These are phyloP conservation scores for Perithous albicinctus DNA, from an alignment of 2,888 invertebrate species.

Conservation along the genomic window DNA sequence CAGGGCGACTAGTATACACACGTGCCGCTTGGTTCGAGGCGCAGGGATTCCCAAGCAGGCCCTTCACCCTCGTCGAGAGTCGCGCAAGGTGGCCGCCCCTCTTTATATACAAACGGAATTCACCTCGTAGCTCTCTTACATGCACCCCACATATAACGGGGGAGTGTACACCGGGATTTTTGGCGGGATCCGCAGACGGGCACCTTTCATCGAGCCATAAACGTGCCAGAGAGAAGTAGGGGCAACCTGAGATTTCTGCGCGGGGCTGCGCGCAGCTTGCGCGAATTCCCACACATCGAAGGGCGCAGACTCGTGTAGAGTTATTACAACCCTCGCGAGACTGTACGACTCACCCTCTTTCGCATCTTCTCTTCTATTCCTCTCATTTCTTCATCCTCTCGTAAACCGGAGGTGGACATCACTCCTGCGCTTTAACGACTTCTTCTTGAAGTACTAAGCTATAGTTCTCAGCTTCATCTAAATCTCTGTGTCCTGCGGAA, in stretches of 20 bases:
- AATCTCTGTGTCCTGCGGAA: slow-evolving; percentile 28
- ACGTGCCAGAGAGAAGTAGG: slow-evolving; percentile 16
- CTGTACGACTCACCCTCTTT: slow-evolving; percentile 46
- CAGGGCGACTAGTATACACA: slow-evolving; percentile 30
- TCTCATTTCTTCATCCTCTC: slow-evolving; percentile 25
- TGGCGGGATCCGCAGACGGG: slow-evolving; percentile 41
- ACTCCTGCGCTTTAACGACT: slow-evolving; percentile 54
- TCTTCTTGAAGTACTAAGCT: slow-evolving; percentile 35
- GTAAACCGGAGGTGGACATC: slow-evolving; percentile 1
- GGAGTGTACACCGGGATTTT: slow-evolving; percentile 31
- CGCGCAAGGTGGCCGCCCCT: slow-evolving; percentile 58
- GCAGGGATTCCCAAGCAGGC: slow-evolving; percentile 58
- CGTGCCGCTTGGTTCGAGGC: slow-evolving; percentile 39
- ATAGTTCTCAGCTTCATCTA: slow-evolving; percentile 45
- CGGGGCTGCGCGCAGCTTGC: slow-evolving; percentile 77
- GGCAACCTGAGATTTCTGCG: slow-evolving; percentile 48
- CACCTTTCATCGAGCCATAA: slow-evolving; percentile 31
- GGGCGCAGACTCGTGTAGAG: slow-evolving; percentile 64
- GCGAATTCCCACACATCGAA: slow-evolving; percentile 77
- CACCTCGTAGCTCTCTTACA: slow-evolving; percentile 16
- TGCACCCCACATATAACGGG: slow-evolving; percentile 34
- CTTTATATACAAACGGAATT: slow-evolving; percentile 37
- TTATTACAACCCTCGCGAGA: slow-evolving; percentile 60
- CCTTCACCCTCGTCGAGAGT: slow-evolving; percentile 50
- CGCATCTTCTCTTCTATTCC: slow-evolving; percentile 30